Evolutionary conservation across 2,797 vertebrate genomes (phyloP).

Genomic region (Halcyon badia): DNA sequence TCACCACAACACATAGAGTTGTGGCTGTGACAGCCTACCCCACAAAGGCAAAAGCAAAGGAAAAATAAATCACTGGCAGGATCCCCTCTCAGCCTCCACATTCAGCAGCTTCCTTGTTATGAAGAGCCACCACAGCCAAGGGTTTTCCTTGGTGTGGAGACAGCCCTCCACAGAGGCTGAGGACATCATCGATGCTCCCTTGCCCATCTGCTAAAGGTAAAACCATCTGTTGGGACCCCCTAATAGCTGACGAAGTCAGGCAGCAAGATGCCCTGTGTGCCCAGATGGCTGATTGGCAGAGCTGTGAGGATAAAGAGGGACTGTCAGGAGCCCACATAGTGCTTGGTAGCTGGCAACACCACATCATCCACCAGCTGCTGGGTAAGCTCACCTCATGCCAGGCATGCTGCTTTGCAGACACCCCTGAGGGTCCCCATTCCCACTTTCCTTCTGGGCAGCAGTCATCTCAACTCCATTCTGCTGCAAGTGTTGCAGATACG

Average conservation of each 20-base stretch:
- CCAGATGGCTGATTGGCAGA: slow-evolving; percentile 8
- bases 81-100: not conserved
- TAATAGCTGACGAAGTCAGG: not conserved
- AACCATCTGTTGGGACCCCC: not conserved
- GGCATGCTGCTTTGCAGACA: not conserved
- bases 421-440: not conserved
- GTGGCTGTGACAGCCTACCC: not conserved
- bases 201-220: not conserved
- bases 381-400: not conserved
- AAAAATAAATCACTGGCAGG: not conserved
- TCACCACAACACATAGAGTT: not conserved
- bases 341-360: not conserved
- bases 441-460: not conserved
- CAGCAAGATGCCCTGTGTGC: not conserved
- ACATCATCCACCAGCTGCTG: not conserved
- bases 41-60: not conserved
- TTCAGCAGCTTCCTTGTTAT: not conserved
- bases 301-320: not conserved
- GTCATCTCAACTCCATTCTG: not conserved
- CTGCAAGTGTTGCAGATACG: not conserved
- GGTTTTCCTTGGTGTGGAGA: not conserved
- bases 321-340: accelerated
- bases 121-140: not conserved
- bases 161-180: not conserved
- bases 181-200: not conserved